Evolutionary conservation across 2,113 vertebrate species (phyloP).

Genomic region (Plectropomus leopardus): DNA sequence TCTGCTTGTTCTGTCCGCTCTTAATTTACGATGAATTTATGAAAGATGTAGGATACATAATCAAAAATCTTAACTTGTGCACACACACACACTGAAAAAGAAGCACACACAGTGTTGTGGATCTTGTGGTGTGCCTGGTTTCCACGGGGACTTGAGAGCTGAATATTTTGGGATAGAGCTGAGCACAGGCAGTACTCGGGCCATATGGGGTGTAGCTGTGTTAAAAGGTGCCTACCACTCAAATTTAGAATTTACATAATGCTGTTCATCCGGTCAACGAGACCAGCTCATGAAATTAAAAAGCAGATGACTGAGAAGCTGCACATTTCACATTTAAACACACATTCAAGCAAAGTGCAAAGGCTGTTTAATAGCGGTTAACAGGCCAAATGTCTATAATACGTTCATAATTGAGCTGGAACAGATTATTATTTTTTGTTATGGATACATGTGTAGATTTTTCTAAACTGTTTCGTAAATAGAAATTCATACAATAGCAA

Average conservation of each 20-base stretch:
- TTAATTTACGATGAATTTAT: not conserved
- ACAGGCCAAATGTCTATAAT: not conserved
- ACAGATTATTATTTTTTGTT: not conserved
- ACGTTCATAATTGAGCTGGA: not conserved
- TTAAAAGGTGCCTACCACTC: conserved; percentile 41
- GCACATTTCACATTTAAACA: not conserved
- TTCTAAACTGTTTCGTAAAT: not conserved
- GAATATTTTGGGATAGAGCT: conserved; percentile 47
- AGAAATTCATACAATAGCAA: not conserved
- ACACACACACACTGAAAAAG: not conserved
- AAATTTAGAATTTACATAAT: conserved; percentile 43
- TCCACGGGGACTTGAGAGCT: conserved; percentile 41
- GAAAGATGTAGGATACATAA: not conserved
- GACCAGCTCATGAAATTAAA: conserved; percentile 13
- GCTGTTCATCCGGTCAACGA: conserved; percentile 12
- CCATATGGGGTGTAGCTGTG: conserved; percentile 37
- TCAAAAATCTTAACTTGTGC: not conserved
- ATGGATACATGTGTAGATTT: not conserved
- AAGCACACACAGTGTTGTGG: not conserved
- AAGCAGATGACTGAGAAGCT: conserved; percentile 1
- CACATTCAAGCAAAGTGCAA: not conserved
- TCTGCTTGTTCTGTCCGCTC: too few relatives aligned
- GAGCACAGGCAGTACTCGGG: conserved; percentile 31
- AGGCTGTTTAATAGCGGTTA: not conserved
- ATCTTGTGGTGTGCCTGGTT: conserved; percentile 32